Conservation (phyloP, 2,113 vertebrate species). For the Alethe castanea region DNA sequence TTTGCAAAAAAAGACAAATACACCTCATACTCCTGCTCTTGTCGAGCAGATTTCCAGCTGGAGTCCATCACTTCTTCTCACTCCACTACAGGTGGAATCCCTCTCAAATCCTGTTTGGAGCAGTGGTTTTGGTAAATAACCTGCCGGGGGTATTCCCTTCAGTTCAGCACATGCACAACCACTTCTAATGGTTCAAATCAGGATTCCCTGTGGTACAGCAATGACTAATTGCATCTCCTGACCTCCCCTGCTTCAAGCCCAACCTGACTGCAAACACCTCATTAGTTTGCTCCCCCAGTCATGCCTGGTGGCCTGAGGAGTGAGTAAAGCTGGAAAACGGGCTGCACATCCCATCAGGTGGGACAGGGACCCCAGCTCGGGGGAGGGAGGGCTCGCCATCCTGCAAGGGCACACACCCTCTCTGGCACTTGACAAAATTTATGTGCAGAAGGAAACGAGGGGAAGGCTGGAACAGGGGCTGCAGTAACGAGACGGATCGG, state of each 20-base stretch:
- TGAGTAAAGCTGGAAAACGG: accelerated
- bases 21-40: neutral
- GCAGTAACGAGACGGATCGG: neutral
- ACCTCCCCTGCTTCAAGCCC: neutral
- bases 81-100: neutral
- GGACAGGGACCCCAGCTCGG: accelerated
- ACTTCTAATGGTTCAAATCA: neutral
- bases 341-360: neutral
- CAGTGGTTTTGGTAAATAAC: neutral
- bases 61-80: neutral
- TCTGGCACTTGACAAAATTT: neutral
- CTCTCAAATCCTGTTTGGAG: neutral
- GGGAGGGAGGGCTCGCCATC: accelerated
- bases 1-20: slow-evolving; percentile 15
- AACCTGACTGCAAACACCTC: neutral
- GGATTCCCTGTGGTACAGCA: neutral
- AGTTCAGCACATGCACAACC: neutral
- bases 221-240: neutral
- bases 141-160: neutral
- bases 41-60: neutral
- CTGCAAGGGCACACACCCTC: neutral
- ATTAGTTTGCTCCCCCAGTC: neutral
- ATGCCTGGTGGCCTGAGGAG: accelerated
- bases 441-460: neutral
- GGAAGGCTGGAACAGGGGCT: neutral